Base-by-base conservation (phyloP, 2,113 vertebrate species). In the Centrocercus urophasianus region DNA sequence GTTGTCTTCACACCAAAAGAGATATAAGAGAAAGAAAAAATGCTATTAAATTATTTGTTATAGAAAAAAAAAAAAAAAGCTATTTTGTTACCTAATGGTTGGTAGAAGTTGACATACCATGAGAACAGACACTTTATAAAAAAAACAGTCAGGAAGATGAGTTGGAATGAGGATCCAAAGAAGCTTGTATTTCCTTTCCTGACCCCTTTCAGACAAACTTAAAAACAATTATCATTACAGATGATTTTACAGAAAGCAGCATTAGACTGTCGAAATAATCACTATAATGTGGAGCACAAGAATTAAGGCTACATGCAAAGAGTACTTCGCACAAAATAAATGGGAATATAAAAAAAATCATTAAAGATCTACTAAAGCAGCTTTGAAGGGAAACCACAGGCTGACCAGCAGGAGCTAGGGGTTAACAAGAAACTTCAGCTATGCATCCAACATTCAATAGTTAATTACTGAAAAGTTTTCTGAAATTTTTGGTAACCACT, bases 161-260 rank as follows among this genome's bases (percentile, higher is more conserved):
- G 18, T 88, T 22, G 11, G 16, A 79, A 4, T 2, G 17, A 67
- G 10, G 21, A 83, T 13, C 0, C 0, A 16, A 6, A 5, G 40
- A 63, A 22, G 36, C 18, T 42, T 34, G 10, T 15, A 59, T 38
- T 80, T 24, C 19, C 10, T 45, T 20, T 57, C 19, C 14, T 36
- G 19, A 38, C 32, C 6, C 56, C 38, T 60, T 38, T 28, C 24
- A 48, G 21, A 36, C 16, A 67, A 81, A 74, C 42, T 59, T 71
- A 85, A 67, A 38, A 82, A 6, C 15, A 74, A 14, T 6, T 77
- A 16, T 8, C 8, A 60, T 84, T 75, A 64, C 36, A 48, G 54
- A 43, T 65, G 24, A 79, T 66, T 63, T 75, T 89, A 84, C 7
- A 80, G 36, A 70, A 93, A 79, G 36, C 5, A 27, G 10, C 60